A percentile compares a stretch with the other conserved stretches of the same genome.
phyloP scores from a whole-genome alignment of 2,888 invertebrate genomes.

The Thereva unica region DNA sequence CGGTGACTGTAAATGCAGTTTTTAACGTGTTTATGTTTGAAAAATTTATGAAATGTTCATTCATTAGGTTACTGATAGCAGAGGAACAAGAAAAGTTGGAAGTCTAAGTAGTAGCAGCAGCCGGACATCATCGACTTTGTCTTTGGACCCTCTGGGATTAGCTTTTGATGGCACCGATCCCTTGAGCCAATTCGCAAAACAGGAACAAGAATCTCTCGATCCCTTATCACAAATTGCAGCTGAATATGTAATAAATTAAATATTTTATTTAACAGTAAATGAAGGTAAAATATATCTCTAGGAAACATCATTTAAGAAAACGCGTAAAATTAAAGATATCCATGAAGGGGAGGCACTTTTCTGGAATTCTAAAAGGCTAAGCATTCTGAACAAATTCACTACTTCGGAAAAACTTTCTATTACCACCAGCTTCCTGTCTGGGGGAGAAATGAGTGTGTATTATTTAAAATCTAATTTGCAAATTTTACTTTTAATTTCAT shows the following conservation, averaged over 20 bases:
- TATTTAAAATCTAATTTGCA: constrained; percentile 25
- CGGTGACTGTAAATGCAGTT: constrained; percentile 54
- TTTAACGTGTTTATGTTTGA: background rate
- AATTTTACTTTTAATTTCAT: background rate
- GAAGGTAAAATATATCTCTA: constrained; percentile 29
- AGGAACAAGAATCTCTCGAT: constrained; percentile 63
- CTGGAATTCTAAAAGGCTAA: constrained; percentile 75
- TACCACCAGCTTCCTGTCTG: constrained; percentile 82
- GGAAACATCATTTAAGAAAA: constrained; percentile 49
- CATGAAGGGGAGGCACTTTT: constrained; percentile 62
- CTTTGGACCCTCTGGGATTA: constrained; percentile 61
- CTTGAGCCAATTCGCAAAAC: constrained; percentile 69
- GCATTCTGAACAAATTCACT: constrained; percentile 87
- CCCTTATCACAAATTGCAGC: constrained; percentile 67
- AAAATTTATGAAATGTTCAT: background rate
- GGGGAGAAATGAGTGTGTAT: constrained; percentile 74
- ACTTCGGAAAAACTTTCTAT: constrained; percentile 93
- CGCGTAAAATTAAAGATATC: constrained; percentile 49
- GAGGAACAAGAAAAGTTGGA: constrained; percentile 59
- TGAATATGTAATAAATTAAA: constrained; percentile 49
- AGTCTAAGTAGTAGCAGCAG: constrained; percentile 60
- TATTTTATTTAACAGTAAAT: background rate
- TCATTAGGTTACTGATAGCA: constrained; percentile 62
- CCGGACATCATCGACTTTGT: constrained; percentile 62
- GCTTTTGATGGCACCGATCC: constrained; percentile 76